A percentile compares a stretch with the other conserved stretches of the same genome.
These are phyloP conservation scores for Cephalophus harveyi DNA, from an alignment of 2,113 vertebrate genomes.

Conservation along the genomic window DNA sequence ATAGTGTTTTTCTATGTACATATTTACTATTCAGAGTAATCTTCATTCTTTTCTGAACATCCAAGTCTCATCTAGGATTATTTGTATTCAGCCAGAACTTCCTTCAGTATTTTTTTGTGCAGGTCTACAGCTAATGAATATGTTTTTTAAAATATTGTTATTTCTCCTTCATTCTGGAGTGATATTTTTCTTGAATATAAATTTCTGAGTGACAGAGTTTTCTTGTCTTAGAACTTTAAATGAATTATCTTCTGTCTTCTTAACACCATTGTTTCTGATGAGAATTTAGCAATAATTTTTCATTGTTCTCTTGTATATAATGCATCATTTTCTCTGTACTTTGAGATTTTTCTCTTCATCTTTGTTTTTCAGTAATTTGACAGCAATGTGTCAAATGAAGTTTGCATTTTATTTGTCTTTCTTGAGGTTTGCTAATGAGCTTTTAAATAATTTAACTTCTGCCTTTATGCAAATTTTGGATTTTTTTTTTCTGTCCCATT, in stretches of 20 bases:
- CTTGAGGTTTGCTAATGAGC: not conserved
- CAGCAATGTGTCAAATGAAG: not conserved
- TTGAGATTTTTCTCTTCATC: not conserved
- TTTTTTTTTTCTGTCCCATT: not conserved
- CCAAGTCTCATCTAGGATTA: not conserved
- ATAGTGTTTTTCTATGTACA: not conserved
- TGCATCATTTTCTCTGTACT: not conserved
- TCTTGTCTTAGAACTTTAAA: not conserved
- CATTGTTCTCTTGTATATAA: not conserved
- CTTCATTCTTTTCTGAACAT: not conserved
- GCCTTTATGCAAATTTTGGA: not conserved
- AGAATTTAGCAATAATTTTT: not conserved
- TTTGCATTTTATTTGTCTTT: not conserved
- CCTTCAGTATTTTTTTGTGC: not conserved
- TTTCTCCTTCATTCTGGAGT: not conserved
- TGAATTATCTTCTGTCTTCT: not conserved
- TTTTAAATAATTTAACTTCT: not conserved
- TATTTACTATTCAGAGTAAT: not conserved
- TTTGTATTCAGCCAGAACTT: not conserved
- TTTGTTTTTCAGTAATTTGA: conserved; percentile 10
- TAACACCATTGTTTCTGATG: not conserved
- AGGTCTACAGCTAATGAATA: not conserved
- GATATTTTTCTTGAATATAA: not conserved
- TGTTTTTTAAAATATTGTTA: not conserved
- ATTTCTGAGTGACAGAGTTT: not conserved